Base-by-base conservation (phyloP, 2,113 vertebrate genomes). In the Chloropsis cyanopogon region DNA sequence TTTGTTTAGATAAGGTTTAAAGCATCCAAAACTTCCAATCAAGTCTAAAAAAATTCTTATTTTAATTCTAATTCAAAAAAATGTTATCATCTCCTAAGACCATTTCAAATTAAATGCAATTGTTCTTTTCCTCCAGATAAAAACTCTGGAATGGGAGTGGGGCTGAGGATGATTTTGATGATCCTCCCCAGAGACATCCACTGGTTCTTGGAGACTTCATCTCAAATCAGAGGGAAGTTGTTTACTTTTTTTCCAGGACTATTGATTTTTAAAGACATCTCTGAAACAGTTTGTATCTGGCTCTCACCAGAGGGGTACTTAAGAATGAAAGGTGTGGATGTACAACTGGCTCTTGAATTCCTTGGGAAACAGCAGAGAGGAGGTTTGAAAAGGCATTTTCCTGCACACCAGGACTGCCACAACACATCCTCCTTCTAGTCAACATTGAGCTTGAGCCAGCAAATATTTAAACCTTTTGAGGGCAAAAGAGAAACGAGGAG, bases 181-280 rank as follows among this genome's bases (percentile, higher is more conserved):
- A 76, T 86, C 18, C 23, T 78, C 46, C 88, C 56, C 70, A 85
- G 86, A 86, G 90, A 76, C 72, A 83, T 19, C 50, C 2, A 1
- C 57, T 86, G 59, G 47, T 60, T 88, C 76, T 72, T 11, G 33
- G 33, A 82, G 64, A 66, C 4, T 83, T 71, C 39, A 85, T 78
- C 81, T 86, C 83, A 44, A 46, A 86, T 78, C 92, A 88, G 60
- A 83, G 44, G 37, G 73, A 93, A 72, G 42, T n/a, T 29, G 78
- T 64, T 91, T 78, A 93, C 71, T 50, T 73, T 77, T 37, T 85
- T 85, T 93, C 44, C 47, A 82, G 71, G 61, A 80, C 60, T 78
- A 92, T 44, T 69, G 82, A 78, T 91, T 92, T 88, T 86, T 46
- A 88, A 85, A 88, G 76, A 65, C 49, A 44, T 81, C 49, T 86